Percentiles rank a stretch among this genome's conserved stretches.
Conservation (phyloP, 2,888 invertebrate genomes). For the Cetonia aurata region DNA sequence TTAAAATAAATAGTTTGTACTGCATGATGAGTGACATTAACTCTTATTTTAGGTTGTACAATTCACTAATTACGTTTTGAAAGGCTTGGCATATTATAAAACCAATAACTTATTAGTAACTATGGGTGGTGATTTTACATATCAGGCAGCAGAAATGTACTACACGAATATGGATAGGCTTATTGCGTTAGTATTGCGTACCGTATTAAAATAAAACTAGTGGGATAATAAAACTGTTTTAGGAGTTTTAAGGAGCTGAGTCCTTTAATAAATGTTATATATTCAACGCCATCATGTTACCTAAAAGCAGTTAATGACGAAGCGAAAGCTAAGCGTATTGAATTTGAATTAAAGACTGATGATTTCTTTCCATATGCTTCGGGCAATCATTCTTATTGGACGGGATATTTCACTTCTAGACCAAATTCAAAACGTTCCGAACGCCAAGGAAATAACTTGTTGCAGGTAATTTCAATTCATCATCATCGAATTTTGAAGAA, state of each 20-base stretch:
- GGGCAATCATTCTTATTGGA: slow-evolving; percentile 48
- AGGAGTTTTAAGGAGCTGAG: slow-evolving; percentile 42
- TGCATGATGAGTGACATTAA: not conserved
- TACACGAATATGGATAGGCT: slow-evolving; percentile 90
- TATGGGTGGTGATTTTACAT: slow-evolving; percentile 95
- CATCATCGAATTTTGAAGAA: not conserved
- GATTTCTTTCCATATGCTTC: slow-evolving; percentile 67
- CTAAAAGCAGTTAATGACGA: slow-evolving; percentile 81
- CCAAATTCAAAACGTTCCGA: slow-evolving; percentile 50
- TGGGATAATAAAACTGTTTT: slow-evolving; percentile 1
- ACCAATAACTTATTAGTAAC: slow-evolving; percentile 86
- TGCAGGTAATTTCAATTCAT: slow-evolving; percentile 44
- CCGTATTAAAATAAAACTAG: not conserved
- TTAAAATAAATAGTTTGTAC: not conserved
- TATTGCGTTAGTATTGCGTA: slow-evolving; percentile 75
- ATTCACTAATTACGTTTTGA: slow-evolving; percentile 35
- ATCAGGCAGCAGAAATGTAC: slow-evolving; percentile 81
- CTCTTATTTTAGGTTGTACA: slow-evolving; percentile 37
- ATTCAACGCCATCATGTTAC: slow-evolving; percentile 90
- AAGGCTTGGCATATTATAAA: slow-evolving; percentile 70
- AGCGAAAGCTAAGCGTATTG: slow-evolving; percentile 70
- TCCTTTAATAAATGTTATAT: slow-evolving; percentile 75
- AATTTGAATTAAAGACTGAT: slow-evolving; percentile 67
- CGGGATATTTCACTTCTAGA: slow-evolving; percentile 50
- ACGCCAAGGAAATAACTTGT: slow-evolving; percentile 49